Percentiles rank a stretch among this genome's conserved stretches.
phyloP scores from a whole-genome alignment of 2,888 invertebrate species.

The Ormyrus labotus region DNA sequence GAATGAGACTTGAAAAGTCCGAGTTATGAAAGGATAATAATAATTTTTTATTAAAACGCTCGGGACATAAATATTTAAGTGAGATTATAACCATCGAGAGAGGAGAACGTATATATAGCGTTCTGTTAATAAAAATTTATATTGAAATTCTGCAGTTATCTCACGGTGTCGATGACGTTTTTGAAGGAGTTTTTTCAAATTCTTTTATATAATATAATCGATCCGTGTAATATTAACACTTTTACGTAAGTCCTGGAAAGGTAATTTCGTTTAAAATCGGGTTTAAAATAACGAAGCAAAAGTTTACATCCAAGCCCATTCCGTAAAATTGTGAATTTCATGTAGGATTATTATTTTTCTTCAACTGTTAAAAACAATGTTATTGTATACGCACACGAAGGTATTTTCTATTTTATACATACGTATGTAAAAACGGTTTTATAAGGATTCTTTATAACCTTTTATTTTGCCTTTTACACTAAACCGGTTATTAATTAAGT shows the following conservation, averaged over 20 bases:
- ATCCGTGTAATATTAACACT: neutral
- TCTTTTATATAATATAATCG: neutral
- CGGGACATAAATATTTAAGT: too few species aligned
- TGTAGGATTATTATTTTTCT: too few species aligned
- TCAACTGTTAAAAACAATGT: too few species aligned
- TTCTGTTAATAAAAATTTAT: too few species aligned
- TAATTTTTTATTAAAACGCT: too few species aligned
- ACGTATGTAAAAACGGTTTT: neutral
- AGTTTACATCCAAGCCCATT: neutral
- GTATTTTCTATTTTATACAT: too few species aligned
- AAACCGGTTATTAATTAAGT: slow-evolving; percentile 8
- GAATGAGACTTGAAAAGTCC: too few species aligned
- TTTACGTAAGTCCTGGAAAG: slow-evolving; percentile 3
- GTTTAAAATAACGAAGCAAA: neutral
- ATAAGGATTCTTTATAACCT: neutral
- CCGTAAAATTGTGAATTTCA: too few species aligned
- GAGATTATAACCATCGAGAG: too few species aligned
- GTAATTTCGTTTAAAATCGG: neutral
- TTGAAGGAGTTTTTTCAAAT: neutral
- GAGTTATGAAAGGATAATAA: too few species aligned
- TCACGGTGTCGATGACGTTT: neutral
- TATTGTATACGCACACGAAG: too few species aligned
- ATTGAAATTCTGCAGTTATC: neutral
- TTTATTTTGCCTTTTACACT: neutral
- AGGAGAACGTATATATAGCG: too few species aligned